These are phyloP conservation scores for Bradypus variegatus DNA, from an alignment of 2,797 vertebrate species.

Conservation along the genomic window DNA sequence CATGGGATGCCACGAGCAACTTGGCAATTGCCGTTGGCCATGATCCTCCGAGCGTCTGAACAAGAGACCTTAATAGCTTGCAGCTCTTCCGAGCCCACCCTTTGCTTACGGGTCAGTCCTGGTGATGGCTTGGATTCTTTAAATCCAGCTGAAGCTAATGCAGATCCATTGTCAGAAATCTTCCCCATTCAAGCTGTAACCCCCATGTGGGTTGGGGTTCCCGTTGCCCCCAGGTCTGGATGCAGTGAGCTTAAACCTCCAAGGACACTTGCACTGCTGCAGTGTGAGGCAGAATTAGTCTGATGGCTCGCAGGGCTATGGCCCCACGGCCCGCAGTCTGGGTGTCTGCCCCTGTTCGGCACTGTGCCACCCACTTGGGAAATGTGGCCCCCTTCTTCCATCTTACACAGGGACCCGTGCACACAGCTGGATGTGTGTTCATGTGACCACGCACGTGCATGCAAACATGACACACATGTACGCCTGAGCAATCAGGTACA, in stretches of 20 bases:
- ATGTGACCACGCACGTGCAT: accelerated
- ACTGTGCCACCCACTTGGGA: neutral
- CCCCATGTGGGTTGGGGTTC: neutral
- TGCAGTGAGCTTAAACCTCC: neutral
- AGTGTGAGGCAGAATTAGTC: no score
- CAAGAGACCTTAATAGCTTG: neutral
- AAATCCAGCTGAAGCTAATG: neutral
- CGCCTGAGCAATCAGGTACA: neutral
- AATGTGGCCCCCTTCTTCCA: neutral
- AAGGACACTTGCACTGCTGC: neutral
- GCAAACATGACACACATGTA: no score
- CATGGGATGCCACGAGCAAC: neutral
- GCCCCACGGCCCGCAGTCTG: neutral
- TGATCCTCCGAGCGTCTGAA: neutral
- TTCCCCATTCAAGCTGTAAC: neutral
- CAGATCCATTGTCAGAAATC: neutral
- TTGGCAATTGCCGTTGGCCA: neutral
- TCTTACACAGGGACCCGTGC: neutral
- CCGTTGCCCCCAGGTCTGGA: neutral
- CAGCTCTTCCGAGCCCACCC: neutral
- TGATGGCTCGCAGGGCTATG: neutral
- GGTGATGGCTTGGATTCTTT: neutral
- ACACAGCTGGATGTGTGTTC: neutral
- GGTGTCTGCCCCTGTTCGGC: neutral
- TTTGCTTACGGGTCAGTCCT: neutral